Base-by-base conservation (phyloP, 2,888 invertebrate genomes). In the Timema cristinae region DNA sequence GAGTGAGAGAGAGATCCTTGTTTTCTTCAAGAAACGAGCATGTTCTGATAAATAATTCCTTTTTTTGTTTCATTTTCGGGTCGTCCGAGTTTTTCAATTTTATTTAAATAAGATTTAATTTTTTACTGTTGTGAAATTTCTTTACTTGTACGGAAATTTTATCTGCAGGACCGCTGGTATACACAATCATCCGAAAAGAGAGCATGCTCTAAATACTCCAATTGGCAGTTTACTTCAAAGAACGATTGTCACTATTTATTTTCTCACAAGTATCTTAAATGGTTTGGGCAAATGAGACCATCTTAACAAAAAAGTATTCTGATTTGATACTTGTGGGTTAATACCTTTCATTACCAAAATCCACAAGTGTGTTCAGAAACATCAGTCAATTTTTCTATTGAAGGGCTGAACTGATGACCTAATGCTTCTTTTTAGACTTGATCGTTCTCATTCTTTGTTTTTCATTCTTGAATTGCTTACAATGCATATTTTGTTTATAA, bases 161-260 rank as follows among this genome's bases (percentile, higher is more conserved):
- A 59, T 15, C 59, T 59, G 59, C 59, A 59, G 7, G n/a, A n/a
- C 15, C 59, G 13, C 0, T 5, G 59, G 0, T n/a, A n/a, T 15
- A 59, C 59, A n/a, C 59, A 59, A 59, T 59, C 15, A 59, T 15
- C 5, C 32, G n/a, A 4, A 11, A 56, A 4, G 5, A 13, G 15
- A 59, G 15, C n/a, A 59, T 59, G 59, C 32, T n/a, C 59, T 59
- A 59, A n/a, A n/a, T 59, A 59, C 59, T 59, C 59, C 6, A 59
- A 32, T 32, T 32, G 32, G 32, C 32, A 32, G 2, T 59, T 59
- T 59, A 59, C 59, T 59, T 5, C 15, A 59, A n/a, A n/a, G 13
- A 59, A 13, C 59, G n/a, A 9, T n/a, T 59, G 59, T n/a, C 5
- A n/a, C 59, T 59, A 59, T 7, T n/a, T n/a, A 9, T 11, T 8